Percentiles rank a stretch among this genome's conserved stretches.
phyloP scores from a whole-genome alignment of 2,797 vertebrate species.

The Melanotaenia parkinsoni region DNA sequence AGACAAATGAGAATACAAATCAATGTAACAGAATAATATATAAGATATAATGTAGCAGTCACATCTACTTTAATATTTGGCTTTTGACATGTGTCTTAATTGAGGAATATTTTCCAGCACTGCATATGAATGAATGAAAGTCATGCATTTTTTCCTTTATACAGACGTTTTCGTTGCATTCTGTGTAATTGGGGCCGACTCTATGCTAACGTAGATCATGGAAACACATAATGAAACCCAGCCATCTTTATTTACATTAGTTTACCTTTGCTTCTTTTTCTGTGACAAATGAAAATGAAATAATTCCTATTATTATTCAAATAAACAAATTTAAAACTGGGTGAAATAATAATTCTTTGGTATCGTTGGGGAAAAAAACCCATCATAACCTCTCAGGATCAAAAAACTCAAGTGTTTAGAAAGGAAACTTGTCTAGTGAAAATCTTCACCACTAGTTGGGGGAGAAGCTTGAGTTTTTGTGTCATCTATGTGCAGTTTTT shows the following conservation, averaged over 20 bases:
- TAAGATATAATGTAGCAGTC: neutral
- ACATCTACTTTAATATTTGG: neutral
- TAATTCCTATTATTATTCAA: neutral
- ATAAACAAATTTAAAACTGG: neutral
- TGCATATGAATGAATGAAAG: neutral
- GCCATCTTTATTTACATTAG: neutral
- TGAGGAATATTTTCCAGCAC: neutral
- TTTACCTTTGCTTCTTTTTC: neutral
- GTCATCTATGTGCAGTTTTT: constrained; percentile 18
- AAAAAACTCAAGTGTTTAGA: neutral
- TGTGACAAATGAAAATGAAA: constrained; percentile 1
- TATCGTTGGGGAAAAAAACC: neutral
- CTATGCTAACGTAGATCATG: neutral
- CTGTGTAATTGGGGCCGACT: neutral
- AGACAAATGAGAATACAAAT: neutral
- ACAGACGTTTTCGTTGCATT: neutral
- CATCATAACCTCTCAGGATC: neutral
- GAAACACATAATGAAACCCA: neutral
- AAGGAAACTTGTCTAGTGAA: neutral
- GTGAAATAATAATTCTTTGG: neutral
- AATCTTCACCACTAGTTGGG: too few relatives aligned
- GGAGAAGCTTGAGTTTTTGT: too few relatives aligned
- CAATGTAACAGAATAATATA: neutral
- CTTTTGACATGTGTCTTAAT: neutral
- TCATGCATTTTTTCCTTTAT: neutral